Evolutionary conservation across 2,888 invertebrate genomes (phyloP), one percentile per base, ranked within the genome.

Genomic region (Drosophila austrosaltans): DNA sequence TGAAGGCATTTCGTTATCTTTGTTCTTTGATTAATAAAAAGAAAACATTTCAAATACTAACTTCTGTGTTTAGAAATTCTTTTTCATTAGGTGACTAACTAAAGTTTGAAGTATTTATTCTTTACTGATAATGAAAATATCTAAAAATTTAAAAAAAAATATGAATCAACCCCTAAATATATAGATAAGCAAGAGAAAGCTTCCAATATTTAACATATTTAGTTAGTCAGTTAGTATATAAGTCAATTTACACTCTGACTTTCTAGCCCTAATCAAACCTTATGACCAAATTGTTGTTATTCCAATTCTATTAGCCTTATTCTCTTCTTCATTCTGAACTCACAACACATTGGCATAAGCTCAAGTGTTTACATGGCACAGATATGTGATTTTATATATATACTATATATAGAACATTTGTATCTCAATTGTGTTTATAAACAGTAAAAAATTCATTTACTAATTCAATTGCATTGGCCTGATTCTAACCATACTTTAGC

Each of bases 351-450:
- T 48, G 48, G 48, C 48, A 48, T 25, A 22, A 48, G 10, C 48
- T 48, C 48, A 48, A 48, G 48, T 48, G 48, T 48, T 48, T 48
- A 48, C 48, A 48, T 48, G 48, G 48, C 48, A 48, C 48, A 48
- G 48, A 48, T 48, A 48, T 48, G 48, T 25, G 48, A 48, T 42
- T 6, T 42, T 42, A 42, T 42, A 28, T 42, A 28, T 28, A 48
- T 48, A 48, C 48, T 48, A 48, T 48, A 48, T 48, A 48, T 48
- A 48, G 48, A 48, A 48, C 36, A 25, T 12, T 10, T 48, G 48
- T 48, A 48, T 22, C 10, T 48, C 48, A 48, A 48, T 48, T 48
- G 16, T 44, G 48, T 48, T 48, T 48, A 48, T 48, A 48, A 48
- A 48, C 25, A 10, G 36, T 25, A 3, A 7, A 20, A 20, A 10